Conservation (phyloP, 2,888 invertebrate species). For the Epicampocera succincta region DNA sequence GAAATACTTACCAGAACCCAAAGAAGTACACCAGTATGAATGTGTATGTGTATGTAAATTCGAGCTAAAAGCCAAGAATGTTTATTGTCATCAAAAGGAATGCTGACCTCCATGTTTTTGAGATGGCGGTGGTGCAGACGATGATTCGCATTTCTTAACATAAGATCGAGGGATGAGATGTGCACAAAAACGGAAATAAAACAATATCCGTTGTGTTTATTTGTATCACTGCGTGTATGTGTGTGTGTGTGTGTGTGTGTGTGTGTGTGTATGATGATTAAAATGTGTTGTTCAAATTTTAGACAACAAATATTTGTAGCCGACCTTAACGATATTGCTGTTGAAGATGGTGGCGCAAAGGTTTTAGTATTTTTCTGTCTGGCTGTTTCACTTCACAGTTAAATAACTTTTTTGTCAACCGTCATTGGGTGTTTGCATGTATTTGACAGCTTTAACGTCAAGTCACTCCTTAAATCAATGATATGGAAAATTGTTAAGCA, state of each 20-base stretch:
- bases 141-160: background rate
- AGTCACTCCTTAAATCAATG: background rate
- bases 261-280: background rate
- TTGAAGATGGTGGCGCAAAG: slow-evolving; percentile 28
- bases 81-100: slow-evolving; percentile 44
- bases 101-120: slow-evolving; percentile 61
- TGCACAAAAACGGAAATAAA: slow-evolving; percentile 66
- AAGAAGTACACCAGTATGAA: background rate
- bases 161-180: background rate
- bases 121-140: slow-evolving; percentile 8
- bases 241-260: slow-evolving; percentile 19
- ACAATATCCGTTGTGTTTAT: slow-evolving; percentile 69
- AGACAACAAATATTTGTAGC: slow-evolving; percentile 45
- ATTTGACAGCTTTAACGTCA: slow-evolving; percentile 51
- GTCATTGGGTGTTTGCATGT: slow-evolving; percentile 65
- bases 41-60: no score
- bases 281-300: slow-evolving; percentile 38
- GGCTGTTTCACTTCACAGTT: slow-evolving; percentile 72
- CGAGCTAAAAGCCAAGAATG: slow-evolving; percentile 34
- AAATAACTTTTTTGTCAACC: slow-evolving; percentile 72
- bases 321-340: slow-evolving; percentile 1
- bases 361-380: slow-evolving; percentile 28
- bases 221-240: slow-evolving; percentile 18
- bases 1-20: slow-evolving; percentile 1
- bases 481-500: background rate